A percentile compares a stretch with the other conserved stretches of the same genome.
Conservation (phyloP, 2,888 invertebrate species). For the Rhingia campestris region DNA sequence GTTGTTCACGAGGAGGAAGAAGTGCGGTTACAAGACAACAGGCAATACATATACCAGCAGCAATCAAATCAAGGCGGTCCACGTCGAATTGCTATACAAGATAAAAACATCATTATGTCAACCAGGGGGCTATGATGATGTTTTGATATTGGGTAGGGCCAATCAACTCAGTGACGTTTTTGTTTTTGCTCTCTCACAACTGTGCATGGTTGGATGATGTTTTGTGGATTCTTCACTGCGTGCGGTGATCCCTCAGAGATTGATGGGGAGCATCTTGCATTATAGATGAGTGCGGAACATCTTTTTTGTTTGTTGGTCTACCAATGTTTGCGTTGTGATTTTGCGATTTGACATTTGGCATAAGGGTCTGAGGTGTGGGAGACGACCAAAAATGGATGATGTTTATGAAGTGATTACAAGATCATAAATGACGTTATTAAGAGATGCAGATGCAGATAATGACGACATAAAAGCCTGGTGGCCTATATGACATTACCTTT, state of each 20-base stretch:
- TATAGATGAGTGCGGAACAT: constrained; percentile 57
- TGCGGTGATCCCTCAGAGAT: constrained; percentile 56
- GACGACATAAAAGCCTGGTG: neutral
- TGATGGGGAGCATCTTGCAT: constrained; percentile 60
- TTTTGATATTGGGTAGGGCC: constrained; percentile 72
- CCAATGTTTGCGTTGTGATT: neutral
- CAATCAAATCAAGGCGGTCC: constrained; percentile 59
- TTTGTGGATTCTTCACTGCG: constrained; percentile 35
- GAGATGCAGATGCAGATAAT: neutral
- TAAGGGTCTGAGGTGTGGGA: constrained; percentile 51
- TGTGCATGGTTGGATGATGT: constrained; percentile 14
- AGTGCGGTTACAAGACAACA: constrained; percentile 36
- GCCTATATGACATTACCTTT: neutral
- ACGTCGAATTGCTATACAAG: constrained; percentile 41
- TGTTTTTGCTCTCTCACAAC: neutral
- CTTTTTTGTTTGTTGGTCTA: constrained; percentile 22
- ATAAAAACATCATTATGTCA: constrained; percentile 73
- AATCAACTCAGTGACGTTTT: constrained; percentile 65
- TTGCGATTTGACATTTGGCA: constrained; percentile 4
- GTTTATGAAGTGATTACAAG: constrained; percentile 61
- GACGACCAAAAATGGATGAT: constrained; percentile 29
- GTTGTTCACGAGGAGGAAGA: constrained; percentile 18
- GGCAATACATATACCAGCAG: constrained; percentile 27
- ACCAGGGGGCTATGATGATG: constrained; percentile 68
- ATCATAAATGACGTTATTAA: constrained; percentile 32